Base-by-base conservation (phyloP, 2,113 vertebrate genomes). In the Ovis canadensis region DNA sequence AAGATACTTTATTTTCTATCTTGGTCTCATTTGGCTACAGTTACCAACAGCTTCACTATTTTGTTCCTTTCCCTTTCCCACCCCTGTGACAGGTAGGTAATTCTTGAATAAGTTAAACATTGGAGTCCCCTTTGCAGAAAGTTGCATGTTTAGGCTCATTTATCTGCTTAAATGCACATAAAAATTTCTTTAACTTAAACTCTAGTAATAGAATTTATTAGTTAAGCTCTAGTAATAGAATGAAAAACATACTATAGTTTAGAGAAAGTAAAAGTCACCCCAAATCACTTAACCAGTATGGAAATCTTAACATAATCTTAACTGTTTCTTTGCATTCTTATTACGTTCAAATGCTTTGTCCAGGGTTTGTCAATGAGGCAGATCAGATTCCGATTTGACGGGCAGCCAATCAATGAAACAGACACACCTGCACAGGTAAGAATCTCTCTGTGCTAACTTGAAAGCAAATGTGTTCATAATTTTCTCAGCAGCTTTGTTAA, bases 381-480 rank as follows among this genome's bases (percentile, higher is more conserved):
- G 99, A 99, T 99, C 99, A 99, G 99, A 98, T 99, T 99, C 99
- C 99, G 99, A 98, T 99, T 99, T 98, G 99, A 99, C 96, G 99
- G 99, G 88, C 99, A 99, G 98, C 99, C 99, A 97, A 99, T 99
- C 98, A 99, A 99, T 98, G 99, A 99, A 99, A 99, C 99, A 97
- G 99, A 99, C 98, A 99, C 99, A 98, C 99, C 99, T 97, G 99
- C 99, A 98, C 99, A 99, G 99, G 99, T 99, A 99, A 99, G 91
- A 94, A 5, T 29, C 36, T 77, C 19, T 96, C 21, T 48, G 12
- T 87, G 55, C 15, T 96, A 74, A 91, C 78, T 90, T n/a, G 71
- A 88, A 96, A 90, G n/a, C 36, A 21, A 1, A 1, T 57, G 1
- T 81, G 71, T 62, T 95, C 92, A 55, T 78, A 54, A 43, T 78